Evolutionary conservation across 2,113 vertebrate genomes (phyloP).

Genomic region (Empidonax traillii): DNA sequence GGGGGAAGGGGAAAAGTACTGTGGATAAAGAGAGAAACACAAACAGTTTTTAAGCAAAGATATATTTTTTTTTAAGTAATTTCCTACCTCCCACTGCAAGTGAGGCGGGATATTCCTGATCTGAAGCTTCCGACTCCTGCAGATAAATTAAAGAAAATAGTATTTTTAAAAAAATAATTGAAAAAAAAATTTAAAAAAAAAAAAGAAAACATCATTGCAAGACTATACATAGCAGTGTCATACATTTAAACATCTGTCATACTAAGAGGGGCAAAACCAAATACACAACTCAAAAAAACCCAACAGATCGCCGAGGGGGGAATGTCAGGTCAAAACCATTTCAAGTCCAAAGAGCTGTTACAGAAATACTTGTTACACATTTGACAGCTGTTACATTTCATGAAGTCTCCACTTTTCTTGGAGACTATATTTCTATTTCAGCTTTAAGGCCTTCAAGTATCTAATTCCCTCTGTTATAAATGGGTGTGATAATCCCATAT

Average conservation of each 20-base stretch:
- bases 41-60: conserved; percentile 40
- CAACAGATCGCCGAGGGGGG: not conserved
- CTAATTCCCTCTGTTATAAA: not conserved
- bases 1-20: conserved; percentile 54
- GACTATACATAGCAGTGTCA: not conserved
- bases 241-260: conserved; percentile 18
- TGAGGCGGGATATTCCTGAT: conserved; percentile 95
- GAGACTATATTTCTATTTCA: conserved; percentile 13
- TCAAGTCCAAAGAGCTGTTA: conserved; percentile 22
- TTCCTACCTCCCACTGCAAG: conserved; percentile 94
- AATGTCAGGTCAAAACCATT: conserved; percentile 33
- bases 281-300: not conserved
- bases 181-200: not conserved
- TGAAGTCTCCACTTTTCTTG: not conserved
- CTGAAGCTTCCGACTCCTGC: conserved; percentile 93
- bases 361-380: conserved; percentile 23
- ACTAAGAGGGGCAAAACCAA: conserved; percentile 5
- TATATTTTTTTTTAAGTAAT: conserved; percentile 6
- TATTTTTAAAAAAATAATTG: not conserved
- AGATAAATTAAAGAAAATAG: conserved; percentile 51
- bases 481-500: not conserved
- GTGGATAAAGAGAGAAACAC: conserved; percentile 14
- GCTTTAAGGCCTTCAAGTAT: not conserved
- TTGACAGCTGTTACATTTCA: conserved; percentile 43
- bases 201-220: conserved; percentile 17